A percentile compares a stretch with the other conserved stretches of the same genome.
phyloP scores from a whole-genome alignment of 2,113 vertebrate genomes.

The Neotragus pygmaeus region DNA sequence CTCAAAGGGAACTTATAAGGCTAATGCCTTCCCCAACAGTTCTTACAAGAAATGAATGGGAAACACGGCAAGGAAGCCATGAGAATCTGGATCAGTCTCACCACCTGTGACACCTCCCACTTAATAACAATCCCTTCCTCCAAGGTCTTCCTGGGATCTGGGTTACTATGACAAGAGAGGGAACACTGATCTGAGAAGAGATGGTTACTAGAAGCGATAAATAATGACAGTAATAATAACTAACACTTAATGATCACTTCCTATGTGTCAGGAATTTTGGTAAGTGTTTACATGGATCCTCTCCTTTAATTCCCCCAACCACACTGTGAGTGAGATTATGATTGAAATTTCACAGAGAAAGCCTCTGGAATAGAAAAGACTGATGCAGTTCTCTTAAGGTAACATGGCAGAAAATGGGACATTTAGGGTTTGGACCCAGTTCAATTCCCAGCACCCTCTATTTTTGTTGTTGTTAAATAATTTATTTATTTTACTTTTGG shows the following conservation, averaged over 20 bases:
- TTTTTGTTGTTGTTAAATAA: neutral
- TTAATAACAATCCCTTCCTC: neutral
- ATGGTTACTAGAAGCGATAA: neutral
- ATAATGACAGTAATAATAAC: no score
- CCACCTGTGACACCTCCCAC: neutral
- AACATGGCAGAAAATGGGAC: neutral
- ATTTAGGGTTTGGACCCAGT: neutral
- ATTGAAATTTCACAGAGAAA: neutral
- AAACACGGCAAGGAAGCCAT: neutral
- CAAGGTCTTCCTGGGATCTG: neutral
- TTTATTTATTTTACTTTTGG: neutral
- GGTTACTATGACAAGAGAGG: neutral
- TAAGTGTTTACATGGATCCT: neutral
- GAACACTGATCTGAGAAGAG: neutral
- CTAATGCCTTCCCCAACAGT: neutral
- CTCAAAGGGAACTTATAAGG: neutral
- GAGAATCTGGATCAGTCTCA: neutral
- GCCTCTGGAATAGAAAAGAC: neutral
- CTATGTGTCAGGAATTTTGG: neutral
- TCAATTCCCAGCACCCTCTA: neutral
- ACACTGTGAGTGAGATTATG: neutral
- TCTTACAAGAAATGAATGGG: neutral
- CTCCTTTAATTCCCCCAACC: neutral
- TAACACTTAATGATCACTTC: neutral
- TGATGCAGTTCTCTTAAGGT: neutral